These are phyloP conservation scores for Perognathus longimembris DNA, from an alignment of 2,113 vertebrate genomes.

Conservation along the genomic window DNA sequence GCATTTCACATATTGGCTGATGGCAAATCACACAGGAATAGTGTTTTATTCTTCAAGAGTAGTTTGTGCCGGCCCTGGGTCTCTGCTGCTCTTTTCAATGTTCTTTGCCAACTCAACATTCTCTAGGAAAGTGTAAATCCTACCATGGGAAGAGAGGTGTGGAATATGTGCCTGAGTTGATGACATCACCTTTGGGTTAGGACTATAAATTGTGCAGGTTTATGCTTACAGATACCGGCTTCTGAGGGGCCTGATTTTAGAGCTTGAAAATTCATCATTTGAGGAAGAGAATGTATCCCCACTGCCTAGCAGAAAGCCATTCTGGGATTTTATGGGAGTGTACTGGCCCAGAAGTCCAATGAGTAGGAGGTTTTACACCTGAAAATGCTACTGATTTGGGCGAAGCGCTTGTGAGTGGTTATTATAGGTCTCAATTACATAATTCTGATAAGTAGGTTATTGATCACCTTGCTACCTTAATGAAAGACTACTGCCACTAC, in stretches of 20 bases:
- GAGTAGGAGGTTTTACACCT: conserved; percentile 62
- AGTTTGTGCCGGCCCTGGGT: conserved; percentile 76
- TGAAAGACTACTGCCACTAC: not conserved
- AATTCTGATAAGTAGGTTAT: conserved; percentile 21
- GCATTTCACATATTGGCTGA: conserved; percentile 70
- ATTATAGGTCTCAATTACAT: not conserved
- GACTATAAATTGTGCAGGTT: conserved; percentile 82
- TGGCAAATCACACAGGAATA: conserved; percentile 76
- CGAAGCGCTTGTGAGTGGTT: conserved; percentile 46
- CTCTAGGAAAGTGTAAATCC: conserved; percentile 84
- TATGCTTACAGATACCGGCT: conserved; percentile 77
- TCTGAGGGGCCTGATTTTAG: conserved; percentile 82
- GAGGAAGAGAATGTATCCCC: conserved; percentile 66
- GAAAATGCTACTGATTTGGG: conserved; percentile 61
- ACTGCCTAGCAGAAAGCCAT: conserved; percentile 49
- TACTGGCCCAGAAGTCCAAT: conserved; percentile 6
- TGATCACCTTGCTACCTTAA: not conserved
- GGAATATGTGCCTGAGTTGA: conserved; percentile 75
- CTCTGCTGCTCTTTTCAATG: conserved; percentile 80
- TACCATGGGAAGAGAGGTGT: conserved; percentile 83
- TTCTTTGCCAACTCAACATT: conserved; percentile 83
- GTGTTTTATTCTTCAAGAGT: conserved; percentile 79
- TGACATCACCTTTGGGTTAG: conserved; percentile 85
- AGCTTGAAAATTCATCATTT: conserved; percentile 81
- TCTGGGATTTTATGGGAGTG: conserved; percentile 24